These are phyloP conservation scores for Myotis yumanensis DNA, from an alignment of 2,113 vertebrate species.

Conservation along the genomic window DNA sequence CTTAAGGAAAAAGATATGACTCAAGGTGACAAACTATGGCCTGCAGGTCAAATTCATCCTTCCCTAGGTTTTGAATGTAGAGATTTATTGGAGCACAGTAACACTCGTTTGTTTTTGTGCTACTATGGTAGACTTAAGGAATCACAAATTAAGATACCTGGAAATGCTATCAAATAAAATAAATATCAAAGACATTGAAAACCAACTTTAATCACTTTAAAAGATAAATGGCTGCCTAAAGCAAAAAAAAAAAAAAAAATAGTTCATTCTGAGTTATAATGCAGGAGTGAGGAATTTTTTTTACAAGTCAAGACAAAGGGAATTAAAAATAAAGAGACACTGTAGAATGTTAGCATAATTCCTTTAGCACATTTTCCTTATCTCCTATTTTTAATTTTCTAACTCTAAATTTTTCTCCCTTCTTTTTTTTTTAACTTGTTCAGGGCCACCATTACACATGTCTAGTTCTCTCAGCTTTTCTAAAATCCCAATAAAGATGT, in stretches of 20 bases:
- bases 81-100: background rate
- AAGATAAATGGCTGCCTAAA: slow-evolving; percentile 22
- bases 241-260: background rate
- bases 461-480: background rate
- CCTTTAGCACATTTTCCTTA: background rate
- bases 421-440: background rate
- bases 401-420: background rate
- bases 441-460: background rate
- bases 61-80: background rate
- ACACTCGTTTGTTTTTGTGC: background rate
- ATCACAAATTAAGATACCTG: background rate
- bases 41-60: background rate
- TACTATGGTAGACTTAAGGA: background rate
- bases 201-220: background rate
- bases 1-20: background rate
- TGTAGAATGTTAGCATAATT: background rate
- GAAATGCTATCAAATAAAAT: slow-evolving; percentile 10
- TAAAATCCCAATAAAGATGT: background rate
- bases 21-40: background rate
- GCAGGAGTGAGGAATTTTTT: background rate
- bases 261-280: background rate
- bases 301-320: background rate
- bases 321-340: background rate
- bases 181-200: background rate
- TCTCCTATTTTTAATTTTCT: background rate